Evolutionary conservation across 1,140 invertebrate genomes (phyloP), one percentile per base, ranked within the genome.

Genomic region (Procambarus virginalis): DNA sequence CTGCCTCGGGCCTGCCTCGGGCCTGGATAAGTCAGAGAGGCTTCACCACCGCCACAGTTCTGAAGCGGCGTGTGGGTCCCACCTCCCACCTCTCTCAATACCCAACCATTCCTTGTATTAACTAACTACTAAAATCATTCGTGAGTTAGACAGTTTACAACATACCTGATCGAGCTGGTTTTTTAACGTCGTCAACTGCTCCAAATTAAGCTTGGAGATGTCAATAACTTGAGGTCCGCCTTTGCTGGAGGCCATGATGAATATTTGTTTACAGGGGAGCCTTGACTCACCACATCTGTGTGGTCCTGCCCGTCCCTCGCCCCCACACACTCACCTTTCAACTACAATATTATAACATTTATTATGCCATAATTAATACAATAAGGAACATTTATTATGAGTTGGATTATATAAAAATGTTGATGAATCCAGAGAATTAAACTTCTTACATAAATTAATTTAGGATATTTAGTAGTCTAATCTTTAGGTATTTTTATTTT

Each of bases 151-250:
- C 51, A 17, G 17, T 17, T 68, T 0, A 9, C n/a, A 6, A 8
- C 75, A 77, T 73, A 89, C 88, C 88, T 97, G 96, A 93, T 98
- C 97, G 83, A 98, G 94, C 95, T 98, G 97, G 92, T 97, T 96
- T 94, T 97, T 97, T 17, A 98, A 94, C 92, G 97, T 95, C 91
- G 96, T 95, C 92, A 98, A 95, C 94, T 97, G 97, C 75, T 89
- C 88, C 14, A 89, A 58, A 68, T 89, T 89, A 51, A 89, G 49
- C 48, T 89, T 89, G 46, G 81, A 84, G 64, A 89, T 84, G 49
- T 89, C 88, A 81, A 89, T 89, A 12, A 89, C 88, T 51, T 89
- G 88, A 4, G 88, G 88, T 3, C 88, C 88, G 2, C 80, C 87
- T 73, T 89, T 89, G 73, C 58, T 78, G 60, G 88, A 75, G 34